phyloP scores from a whole-genome alignment of 1,140 invertebrate species.

The Caenorhabditis inopinata region DNA sequence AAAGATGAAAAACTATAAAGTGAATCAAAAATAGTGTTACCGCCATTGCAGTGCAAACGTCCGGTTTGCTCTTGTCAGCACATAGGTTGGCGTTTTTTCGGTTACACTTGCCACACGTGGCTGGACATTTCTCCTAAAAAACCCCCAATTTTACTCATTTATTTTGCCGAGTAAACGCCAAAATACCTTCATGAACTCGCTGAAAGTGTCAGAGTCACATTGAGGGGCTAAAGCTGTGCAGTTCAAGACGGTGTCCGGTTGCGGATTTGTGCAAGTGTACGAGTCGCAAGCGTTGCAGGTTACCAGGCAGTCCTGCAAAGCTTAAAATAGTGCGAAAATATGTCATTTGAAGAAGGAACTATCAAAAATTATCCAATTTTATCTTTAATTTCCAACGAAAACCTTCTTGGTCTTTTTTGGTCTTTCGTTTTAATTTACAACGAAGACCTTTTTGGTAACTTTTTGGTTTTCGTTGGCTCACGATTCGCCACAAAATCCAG shows the following conservation, averaged over 20 bases:
- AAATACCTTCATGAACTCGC: constrained; percentile 19
- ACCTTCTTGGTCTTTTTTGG: too few species aligned
- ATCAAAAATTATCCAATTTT: too few species aligned
- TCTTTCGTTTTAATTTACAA: too few species aligned
- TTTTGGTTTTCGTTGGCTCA: too few species aligned
- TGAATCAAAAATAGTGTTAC: not conserved
- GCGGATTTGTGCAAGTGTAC: not conserved
- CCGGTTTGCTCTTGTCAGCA: not conserved
- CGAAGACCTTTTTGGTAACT: too few species aligned
- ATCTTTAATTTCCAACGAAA: too few species aligned
- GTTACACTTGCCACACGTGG: constrained; percentile 32
- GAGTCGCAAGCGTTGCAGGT: constrained; percentile 27
- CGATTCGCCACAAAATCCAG: too few species aligned
- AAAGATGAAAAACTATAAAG: not conserved
- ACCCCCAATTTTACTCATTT: not conserved
- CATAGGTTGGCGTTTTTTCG: constrained; percentile 25
- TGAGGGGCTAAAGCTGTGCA: not conserved
- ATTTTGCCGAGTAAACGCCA: not conserved
- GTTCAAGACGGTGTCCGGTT: constrained; percentile 19
- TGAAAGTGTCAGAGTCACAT: not conserved
- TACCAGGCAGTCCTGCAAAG: constrained; percentile 32
- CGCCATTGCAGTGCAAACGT: not conserved
- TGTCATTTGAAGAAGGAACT: too few species aligned
- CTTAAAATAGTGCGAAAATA: too few species aligned
- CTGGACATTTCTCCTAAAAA: constrained; percentile 31